Evolutionary conservation across 2,113 vertebrate genomes (phyloP), one percentile per base, ranked within the genome.

Genomic region (Labrus mixtus): DNA sequence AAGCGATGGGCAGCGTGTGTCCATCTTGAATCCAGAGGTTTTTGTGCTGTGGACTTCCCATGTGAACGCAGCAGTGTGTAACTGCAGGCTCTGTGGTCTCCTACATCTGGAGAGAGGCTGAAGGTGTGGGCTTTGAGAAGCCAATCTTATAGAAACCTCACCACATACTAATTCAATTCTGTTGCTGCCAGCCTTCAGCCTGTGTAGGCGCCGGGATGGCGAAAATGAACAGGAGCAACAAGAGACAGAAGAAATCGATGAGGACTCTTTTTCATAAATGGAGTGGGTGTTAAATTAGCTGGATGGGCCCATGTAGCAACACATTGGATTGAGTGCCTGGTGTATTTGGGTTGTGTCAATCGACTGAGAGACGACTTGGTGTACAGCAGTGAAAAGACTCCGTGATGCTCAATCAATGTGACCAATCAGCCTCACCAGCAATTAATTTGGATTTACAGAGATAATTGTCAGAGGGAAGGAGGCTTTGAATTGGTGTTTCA

Each of bases 251-350:
- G 36, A 65, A 92, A 94, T 94, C 93, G 80, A 93, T 94, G 89
- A 87, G 86, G 85, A 87, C 89, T 94, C 87, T 91, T 93, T 93
- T 93, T 92, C 92, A 93, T 94, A 92, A 92, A 93, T 92, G 83
- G 88, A 93, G 92, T 88, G 91, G 87, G 89, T 92, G 94, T 93
- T 93, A 93, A 93, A 93, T 94, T 93, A 93, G 91, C 90, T 85
- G 87, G 89, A 93, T 88, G 86, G 89, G 87, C 69, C 91, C 78
- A 83, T 91, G 92, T 91, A 90, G 92, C 81, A 93, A 91, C 91
- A 92, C 87, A 83, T 81, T 73, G 89, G 91, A 91, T 92, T 93
- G 92, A 92, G 91, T 90, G 93, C 73, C 82, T 87, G 89, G 79
- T 88, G 88, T 91, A 90, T 93, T 93, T 89, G 88, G 90, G 91